Conservation (phyloP, 2,797 vertebrate species). For the Enteromius unitaeniatus region DNA sequence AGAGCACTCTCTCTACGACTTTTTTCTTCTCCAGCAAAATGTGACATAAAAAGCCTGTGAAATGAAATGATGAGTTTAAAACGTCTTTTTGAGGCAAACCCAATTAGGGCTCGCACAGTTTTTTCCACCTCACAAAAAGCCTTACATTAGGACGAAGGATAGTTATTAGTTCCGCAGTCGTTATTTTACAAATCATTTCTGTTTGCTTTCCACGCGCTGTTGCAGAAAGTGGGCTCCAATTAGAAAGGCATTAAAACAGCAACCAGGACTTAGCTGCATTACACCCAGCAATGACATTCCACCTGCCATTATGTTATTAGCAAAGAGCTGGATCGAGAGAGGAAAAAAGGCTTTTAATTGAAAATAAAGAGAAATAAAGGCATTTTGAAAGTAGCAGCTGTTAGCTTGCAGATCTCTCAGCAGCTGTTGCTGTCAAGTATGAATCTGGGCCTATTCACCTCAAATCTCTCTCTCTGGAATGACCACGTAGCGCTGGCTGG, state of each 20-base stretch:
- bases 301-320: constrained; percentile 85
- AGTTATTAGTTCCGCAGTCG: constrained; percentile 80
- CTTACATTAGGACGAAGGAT: constrained; percentile 83
- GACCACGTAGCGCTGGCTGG: constrained; percentile 15
- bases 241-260: constrained; percentile 84
- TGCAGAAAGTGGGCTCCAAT: constrained; percentile 83
- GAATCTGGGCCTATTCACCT: constrained; percentile 67
- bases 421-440: constrained; percentile 69
- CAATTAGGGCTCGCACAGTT: constrained; percentile 78
- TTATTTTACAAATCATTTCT: constrained; percentile 84
- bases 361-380: constrained; percentile 61
- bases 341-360: constrained; percentile 61
- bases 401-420: constrained; percentile 51
- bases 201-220: constrained; percentile 73
- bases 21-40: constrained; percentile 75
- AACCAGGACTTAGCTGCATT: constrained; percentile 83
- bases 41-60: constrained; percentile 79
- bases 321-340: constrained; percentile 72
- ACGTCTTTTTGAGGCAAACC: constrained; percentile 83
- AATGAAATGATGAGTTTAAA: constrained; percentile 89
- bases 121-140: constrained; percentile 75
- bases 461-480: constrained; percentile 62
- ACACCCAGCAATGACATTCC: constrained; percentile 85
- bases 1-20: constrained; percentile 70
- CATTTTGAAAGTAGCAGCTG: constrained; percentile 58